Base-by-base conservation (phyloP, 2,797 vertebrate genomes). In the Sciaenops ocellatus region DNA sequence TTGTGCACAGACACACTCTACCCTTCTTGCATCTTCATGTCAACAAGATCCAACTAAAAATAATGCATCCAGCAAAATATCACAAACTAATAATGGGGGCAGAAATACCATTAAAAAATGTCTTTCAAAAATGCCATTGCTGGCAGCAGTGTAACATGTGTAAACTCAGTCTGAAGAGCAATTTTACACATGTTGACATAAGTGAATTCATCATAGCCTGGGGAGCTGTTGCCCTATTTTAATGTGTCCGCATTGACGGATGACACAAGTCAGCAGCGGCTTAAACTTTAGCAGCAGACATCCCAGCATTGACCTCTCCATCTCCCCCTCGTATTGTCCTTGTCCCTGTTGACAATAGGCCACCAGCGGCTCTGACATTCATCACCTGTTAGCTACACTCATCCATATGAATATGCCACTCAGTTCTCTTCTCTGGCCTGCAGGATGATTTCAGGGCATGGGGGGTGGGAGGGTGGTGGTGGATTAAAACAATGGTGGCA, bases 351-450 rank as follows among this genome's bases (percentile, higher is more conserved):
- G 83, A 95, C 92, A 95, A 94, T 91, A 75, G 93, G 85, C 90
- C 90, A 90, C 94, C 90, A 88, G 85, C 59, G 38, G 87, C 84
- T 91, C 73, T 93, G 93, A 95, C 93, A 95, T 93, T 93, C 90
- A 93, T 95, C 93, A 93, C 95, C 93, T 92, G 90, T 92, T 94
- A 88, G 90, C 86, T 38, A 72, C 76, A 76, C 90, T 92, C 90
- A 91, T 91, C 87, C 92, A 90, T 93, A 92, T 91, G 86, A 93
- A 94, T 90, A 90, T 85, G 73, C 68, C 73, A 66, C 80, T 80
- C 82, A 72, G 47, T 24, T 68, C 69, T 59, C 48, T 69, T 68
- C 80, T 70, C 20, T 26, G 74, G 83, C 86, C 91, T 86, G 73
- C 85, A 88, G 92, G 83, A 73, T 46, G 66, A 78, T 66, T 85